Evolutionary conservation across 2,888 invertebrate genomes (phyloP).

Genomic region (Tipula lateralis): DNA sequence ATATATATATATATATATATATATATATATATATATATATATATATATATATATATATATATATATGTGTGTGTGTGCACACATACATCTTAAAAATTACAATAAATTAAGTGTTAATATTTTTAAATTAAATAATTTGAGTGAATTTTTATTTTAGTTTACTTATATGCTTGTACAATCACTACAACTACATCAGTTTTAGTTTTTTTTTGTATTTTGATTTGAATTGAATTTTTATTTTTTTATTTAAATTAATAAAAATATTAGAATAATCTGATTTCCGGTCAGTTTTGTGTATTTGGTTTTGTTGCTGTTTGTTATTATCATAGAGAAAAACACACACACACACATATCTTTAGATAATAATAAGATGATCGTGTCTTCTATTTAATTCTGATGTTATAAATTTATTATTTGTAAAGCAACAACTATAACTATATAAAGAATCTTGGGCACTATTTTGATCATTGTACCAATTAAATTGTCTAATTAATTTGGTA

Average conservation of each 20-base stretch:
- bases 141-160: background rate
- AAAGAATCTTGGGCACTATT: too few species aligned
- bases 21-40: too few species aligned
- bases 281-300: background rate
- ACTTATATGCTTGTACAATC: background rate
- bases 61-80: background rate
- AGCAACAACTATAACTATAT: background rate
- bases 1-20: too few species aligned
- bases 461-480: background rate
- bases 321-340: background rate
- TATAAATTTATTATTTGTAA: background rate
- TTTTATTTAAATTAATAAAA: constrained; percentile 14
- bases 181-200: background rate
- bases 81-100: background rate
- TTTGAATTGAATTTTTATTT: constrained; percentile 14
- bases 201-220: constrained; percentile 2
- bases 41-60: background rate
- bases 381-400: background rate
- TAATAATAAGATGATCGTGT: background rate
- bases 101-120: constrained; percentile 19
- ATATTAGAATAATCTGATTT: constrained; percentile 24
- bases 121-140: constrained; percentile 24
- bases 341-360: background rate
- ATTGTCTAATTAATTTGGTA: background rate
- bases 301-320: background rate